phyloP scores from a whole-genome alignment of 2,113 vertebrate species.

The Natator depressus region DNA sequence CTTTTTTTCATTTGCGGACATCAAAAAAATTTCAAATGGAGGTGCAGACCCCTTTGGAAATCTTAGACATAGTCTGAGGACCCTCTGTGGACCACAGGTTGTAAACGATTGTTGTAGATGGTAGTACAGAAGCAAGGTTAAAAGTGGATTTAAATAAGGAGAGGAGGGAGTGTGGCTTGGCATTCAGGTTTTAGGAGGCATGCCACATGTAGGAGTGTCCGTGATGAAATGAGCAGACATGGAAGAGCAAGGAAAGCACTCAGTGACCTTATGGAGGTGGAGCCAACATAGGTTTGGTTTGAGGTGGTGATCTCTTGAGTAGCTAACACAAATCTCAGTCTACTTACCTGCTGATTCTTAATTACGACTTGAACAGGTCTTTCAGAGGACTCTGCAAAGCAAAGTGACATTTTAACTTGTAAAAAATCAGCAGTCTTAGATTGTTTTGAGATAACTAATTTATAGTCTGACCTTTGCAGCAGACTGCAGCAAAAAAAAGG shows the following conservation, averaged over 20 bases:
- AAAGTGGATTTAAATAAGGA: not conserved
- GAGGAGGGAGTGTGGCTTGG: fast-evolving
- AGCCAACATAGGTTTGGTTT: not conserved
- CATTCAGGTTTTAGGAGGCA: not conserved
- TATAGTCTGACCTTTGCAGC: not conserved
- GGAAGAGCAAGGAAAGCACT: no score
- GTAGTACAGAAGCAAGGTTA: not conserved
- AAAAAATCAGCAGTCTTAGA: not conserved
- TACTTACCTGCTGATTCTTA: not conserved
- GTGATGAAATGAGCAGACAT: no score
- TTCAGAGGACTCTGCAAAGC: not conserved
- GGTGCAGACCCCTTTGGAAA: not conserved
- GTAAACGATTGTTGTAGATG: not conserved
- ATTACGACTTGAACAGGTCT: not conserved
- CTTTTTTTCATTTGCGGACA: not conserved
- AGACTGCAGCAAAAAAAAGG: not conserved
- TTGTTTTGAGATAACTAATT: not conserved
- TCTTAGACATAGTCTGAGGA: not conserved
- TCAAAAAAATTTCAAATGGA: not conserved
- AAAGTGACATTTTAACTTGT: not conserved
- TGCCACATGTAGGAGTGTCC: not conserved
- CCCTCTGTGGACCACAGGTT: not conserved
- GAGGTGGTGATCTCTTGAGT: not conserved
- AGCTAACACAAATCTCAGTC: not conserved
- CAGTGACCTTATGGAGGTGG: not conserved